A percentile compares a stretch with the other conserved stretches of the same genome.
Evolutionary conservation across 1,140 invertebrate species (phyloP).

Genomic region (Aphidius gifuensis): DNA sequence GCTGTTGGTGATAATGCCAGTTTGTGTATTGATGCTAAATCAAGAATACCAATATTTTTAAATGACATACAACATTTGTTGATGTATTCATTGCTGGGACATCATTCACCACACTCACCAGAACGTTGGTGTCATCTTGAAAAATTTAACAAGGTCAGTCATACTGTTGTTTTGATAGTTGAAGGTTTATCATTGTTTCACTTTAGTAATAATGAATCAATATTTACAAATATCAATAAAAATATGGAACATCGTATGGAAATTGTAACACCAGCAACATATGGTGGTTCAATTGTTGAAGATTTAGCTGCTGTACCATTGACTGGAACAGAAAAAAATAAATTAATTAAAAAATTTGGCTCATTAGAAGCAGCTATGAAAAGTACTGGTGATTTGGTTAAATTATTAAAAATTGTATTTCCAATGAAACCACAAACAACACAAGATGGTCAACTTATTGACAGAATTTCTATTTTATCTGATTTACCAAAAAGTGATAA

Average conservation of each 20-base stretch:
- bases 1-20: slow-evolving; percentile 62
- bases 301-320: slow-evolving; percentile 75
- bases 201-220: slow-evolving; percentile 64
- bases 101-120: slow-evolving; percentile 65
- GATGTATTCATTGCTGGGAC: slow-evolving; percentile 71
- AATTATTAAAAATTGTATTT: slow-evolving; percentile 66
- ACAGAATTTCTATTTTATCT: slow-evolving; percentile 19
- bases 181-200: slow-evolving; percentile 75
- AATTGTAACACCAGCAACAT: slow-evolving; percentile 68
- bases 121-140: slow-evolving; percentile 79
- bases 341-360: slow-evolving; percentile 56
- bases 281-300: slow-evolving; percentile 69
- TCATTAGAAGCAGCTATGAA: slow-evolving; percentile 66
- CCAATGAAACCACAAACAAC: slow-evolving; percentile 53
- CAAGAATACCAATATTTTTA: slow-evolving; percentile 73
- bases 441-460: slow-evolving; percentile 17
- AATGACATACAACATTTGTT: slow-evolving; percentile 81
- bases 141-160: slow-evolving; percentile 63
- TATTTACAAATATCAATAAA: slow-evolving; percentile 59
- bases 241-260: slow-evolving; percentile 68
- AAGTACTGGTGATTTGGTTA: slow-evolving; percentile 64
- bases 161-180: slow-evolving; percentile 71
- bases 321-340: slow-evolving; percentile 47
- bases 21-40: slow-evolving; percentile 49
- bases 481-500: slow-evolving; percentile 60